Percentiles rank a stretch among this genome's conserved stretches.
phyloP scores from a whole-genome alignment of 1,140 invertebrate species.

The Amphibalanus amphitrite region DNA sequence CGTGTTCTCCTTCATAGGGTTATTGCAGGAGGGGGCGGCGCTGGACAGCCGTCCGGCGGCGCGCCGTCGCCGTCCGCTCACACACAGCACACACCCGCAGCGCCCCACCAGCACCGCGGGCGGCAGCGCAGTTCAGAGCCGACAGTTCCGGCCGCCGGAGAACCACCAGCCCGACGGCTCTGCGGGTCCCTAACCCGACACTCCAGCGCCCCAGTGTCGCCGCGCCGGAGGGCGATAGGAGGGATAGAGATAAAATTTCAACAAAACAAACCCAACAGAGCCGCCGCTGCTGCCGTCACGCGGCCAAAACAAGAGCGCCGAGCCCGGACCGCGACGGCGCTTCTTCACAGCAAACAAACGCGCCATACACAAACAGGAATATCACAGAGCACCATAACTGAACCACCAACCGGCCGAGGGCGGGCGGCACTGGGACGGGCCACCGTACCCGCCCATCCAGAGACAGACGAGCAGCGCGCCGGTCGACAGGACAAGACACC shows the following conservation, averaged over 20 bases:
- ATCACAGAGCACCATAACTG: neutral
- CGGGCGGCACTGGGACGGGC: too few relatives aligned
- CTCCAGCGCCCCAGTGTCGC: neutral
- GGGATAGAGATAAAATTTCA: neutral
- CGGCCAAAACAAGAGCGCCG: neutral
- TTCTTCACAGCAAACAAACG: neutral
- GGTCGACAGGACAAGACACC: neutral
- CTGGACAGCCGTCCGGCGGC: neutral
- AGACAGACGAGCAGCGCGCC: too few relatives aligned
- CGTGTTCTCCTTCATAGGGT: neutral
- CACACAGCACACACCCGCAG: too few relatives aligned
- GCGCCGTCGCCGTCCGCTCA: too few relatives aligned
- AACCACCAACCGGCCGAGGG: neutral
- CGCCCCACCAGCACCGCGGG: too few relatives aligned
- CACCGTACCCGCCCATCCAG: neutral
- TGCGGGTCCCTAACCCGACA: too few relatives aligned
- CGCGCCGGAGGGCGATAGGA: too few relatives aligned
- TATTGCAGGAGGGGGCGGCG: neutral
- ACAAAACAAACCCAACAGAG: neutral
- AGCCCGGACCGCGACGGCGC: too few relatives aligned
- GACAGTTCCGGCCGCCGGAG: too few relatives aligned
- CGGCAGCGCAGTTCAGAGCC: too few relatives aligned
- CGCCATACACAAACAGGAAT: neutral
- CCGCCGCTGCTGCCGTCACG: too few relatives aligned
- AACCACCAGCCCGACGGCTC: too few relatives aligned